Evolutionary conservation across 2,113 vertebrate genomes (phyloP).

Genomic region (Pipa parva): DNA sequence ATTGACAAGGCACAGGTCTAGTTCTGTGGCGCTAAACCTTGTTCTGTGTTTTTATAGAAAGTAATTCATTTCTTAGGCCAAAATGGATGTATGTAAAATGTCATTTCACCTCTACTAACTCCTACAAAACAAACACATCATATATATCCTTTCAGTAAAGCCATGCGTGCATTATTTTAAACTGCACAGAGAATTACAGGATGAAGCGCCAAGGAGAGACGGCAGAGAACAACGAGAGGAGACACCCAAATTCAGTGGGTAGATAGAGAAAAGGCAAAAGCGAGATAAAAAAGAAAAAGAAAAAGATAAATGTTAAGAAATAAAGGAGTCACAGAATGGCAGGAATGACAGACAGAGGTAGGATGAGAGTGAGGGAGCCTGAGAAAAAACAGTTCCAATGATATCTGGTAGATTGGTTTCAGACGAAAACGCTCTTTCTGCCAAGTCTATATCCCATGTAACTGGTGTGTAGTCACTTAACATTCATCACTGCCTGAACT

Average conservation of each 20-base stretch:
- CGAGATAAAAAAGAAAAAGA: conserved; percentile 37
- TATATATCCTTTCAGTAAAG: too few relatives aligned
- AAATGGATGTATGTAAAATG: too few relatives aligned
- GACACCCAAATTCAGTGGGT: conserved; percentile 42
- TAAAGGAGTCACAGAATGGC: neutral
- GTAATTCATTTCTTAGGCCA: too few relatives aligned
- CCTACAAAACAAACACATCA: too few relatives aligned
- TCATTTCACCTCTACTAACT: too few relatives aligned
- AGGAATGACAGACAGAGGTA: conserved; percentile 16
- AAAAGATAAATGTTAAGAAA: conserved; percentile 46
- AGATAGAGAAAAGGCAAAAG: conserved; percentile 52
- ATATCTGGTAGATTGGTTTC: conserved; percentile 70
- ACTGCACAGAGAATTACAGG: conserved; percentile 2
- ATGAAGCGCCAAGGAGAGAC: conserved; percentile 28
- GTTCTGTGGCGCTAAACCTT: too few relatives aligned
- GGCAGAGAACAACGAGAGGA: conserved; percentile 47
- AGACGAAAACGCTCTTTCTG: conserved; percentile 61
- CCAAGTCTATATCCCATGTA: conserved; percentile 82
- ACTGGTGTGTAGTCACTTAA: conserved; percentile 85
- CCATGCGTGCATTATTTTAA: too few relatives aligned
- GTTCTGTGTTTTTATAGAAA: too few relatives aligned
- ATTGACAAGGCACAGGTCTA: too few relatives aligned
- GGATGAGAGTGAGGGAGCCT: conserved; percentile 49
- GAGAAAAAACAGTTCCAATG: conserved; percentile 63
- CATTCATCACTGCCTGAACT: conserved; percentile 93